These are phyloP conservation scores for Melinaea menophilus DNA, from an alignment of 2,888 invertebrate species.

Conservation along the genomic window DNA sequence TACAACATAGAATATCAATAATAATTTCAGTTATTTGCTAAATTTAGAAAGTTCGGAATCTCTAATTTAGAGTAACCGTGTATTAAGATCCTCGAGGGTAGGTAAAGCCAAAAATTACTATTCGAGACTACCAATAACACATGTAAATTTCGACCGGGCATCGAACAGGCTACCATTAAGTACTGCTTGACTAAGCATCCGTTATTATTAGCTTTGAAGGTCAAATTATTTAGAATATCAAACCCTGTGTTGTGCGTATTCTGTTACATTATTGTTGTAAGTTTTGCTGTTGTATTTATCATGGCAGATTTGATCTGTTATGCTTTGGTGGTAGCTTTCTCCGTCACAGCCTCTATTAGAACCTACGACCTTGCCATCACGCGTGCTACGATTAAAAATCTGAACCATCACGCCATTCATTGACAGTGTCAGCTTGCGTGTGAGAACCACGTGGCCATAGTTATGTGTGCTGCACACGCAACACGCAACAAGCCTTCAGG, in stretches of 20 bases:
- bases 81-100: conserved; percentile 37
- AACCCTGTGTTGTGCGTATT: neutral
- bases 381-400: conserved; percentile 36
- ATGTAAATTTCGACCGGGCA: conserved; percentile 61
- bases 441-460: conserved; percentile 55
- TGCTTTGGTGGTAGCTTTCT: conserved; percentile 17
- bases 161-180: conserved; percentile 58
- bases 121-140: conserved; percentile 66
- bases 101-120: conserved; percentile 56
- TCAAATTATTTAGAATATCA: conserved; percentile 15
- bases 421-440: conserved; percentile 68
- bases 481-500: conserved; percentile 52
- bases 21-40: conserved; percentile 4
- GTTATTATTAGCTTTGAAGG: conserved; percentile 54
- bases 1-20: conserved; percentile 4
- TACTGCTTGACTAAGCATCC: conserved; percentile 50
- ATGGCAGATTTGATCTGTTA: neutral
- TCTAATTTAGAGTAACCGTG: conserved; percentile 49
- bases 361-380: conserved; percentile 41
- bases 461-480: conserved; percentile 48
- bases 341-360: conserved; percentile 31
- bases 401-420: conserved; percentile 67
- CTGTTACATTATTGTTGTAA: neutral
- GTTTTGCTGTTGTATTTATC: too few species aligned
- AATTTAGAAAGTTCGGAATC: conserved; percentile 57